Conservation (phyloP, 2,888 invertebrate genomes). For the Hanleya hanleyi region DNA sequence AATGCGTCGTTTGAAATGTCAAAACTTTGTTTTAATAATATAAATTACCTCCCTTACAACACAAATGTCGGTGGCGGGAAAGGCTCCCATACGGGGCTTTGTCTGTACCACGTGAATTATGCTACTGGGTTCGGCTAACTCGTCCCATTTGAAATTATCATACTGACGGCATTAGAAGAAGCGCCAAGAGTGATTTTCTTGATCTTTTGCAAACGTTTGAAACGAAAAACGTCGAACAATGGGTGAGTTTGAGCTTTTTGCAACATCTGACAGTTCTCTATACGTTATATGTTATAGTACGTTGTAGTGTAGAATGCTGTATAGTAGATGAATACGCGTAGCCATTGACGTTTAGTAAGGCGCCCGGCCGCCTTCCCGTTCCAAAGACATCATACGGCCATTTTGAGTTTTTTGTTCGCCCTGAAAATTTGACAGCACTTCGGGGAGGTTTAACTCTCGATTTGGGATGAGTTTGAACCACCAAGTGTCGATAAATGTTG, state of each 20-base stretch:
- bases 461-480: neutral
- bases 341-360: neutral
- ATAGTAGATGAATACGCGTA: neutral
- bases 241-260: neutral
- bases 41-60: neutral
- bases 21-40: no score
- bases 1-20: no score
- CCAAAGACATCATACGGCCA: neutral
- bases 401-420: slow-evolving; percentile 2
- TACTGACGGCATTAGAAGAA: neutral
- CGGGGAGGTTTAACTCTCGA: neutral
- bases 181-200: neutral
- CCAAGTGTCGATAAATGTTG: neutral
- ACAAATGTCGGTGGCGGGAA: neutral
- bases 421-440: neutral
- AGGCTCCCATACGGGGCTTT: neutral
- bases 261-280: neutral
- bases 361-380: neutral
- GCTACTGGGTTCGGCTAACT: neutral
- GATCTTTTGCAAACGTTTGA: neutral
- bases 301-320: neutral
- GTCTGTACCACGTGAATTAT: neutral
- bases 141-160: slow-evolving; percentile 3
- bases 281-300: neutral
- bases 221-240: neutral